Base-by-base conservation (phyloP, 1,140 invertebrate species). In the Drosophila miranda region DNA sequence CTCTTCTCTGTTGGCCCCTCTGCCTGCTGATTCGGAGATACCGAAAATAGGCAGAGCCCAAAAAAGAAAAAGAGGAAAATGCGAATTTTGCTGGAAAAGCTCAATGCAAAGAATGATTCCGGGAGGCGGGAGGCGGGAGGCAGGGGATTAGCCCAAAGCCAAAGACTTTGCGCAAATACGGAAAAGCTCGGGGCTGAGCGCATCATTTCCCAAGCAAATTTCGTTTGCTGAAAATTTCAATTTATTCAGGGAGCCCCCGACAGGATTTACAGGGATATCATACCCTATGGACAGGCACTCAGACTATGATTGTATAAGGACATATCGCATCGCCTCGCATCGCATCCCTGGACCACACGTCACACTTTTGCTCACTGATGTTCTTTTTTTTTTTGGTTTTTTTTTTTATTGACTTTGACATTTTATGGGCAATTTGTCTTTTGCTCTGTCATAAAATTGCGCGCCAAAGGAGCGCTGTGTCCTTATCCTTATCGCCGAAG, bases 391-490 rank as follows among this genome's bases (percentile, higher is more conserved):
- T 6, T n/a, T 43, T 49, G 28, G 45, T 2, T 21, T 26, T 51
- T 48, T 21, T 48, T 34, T 75, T 77, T 60, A 70, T 74, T 82
- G 67, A 70, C 67, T 64, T 73, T 34, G 59, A 62, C 50, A 45
- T 73, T 83, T 83, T 76, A 83, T 76, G 49, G 81, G 67, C 81
- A 69, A 80, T 83, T 86, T 83, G 71, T 79, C 62, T 68, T 84
- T 71, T 71, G 60, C 74, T 55, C n/a, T 60, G 75, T 76, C 72
- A 86, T 84, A 84, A 84, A 86, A 79, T 60, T 57, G 59, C 54
- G 62, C 60, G 68, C 46, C 71, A 64, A 60, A 38, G 30, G 34
- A 64, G 38, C 51, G 21, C 26, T 43, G 46, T 58, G 59, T 64
- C 62, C 68, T 83, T 75, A 77, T 68, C 77, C 81, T 86, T 86